Evolutionary conservation across 2,888 invertebrate species (phyloP).

Genomic region (Cabera pusaria): DNA sequence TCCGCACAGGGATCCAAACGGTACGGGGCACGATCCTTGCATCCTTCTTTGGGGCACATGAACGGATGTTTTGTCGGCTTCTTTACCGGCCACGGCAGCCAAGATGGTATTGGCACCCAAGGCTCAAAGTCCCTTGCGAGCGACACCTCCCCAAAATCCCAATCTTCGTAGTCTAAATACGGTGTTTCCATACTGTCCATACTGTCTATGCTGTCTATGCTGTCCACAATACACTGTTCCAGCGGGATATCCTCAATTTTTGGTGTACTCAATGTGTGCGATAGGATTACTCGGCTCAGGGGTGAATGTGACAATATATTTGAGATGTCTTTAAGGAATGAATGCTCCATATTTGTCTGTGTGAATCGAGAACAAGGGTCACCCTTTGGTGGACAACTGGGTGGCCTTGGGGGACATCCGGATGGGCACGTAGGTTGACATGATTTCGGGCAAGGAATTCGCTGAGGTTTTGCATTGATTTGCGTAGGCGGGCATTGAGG

Average conservation of each 20-base stretch:
- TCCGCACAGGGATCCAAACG: constrained; percentile 9
- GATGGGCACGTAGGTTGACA: constrained; percentile 21
- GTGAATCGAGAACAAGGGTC: constrained; percentile 35
- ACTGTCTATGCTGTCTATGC: no score
- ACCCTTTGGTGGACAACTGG: no score
- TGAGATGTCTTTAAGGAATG: no score
- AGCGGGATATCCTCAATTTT: no score
- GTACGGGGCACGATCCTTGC: constrained; percentile 43
- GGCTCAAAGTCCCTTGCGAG: constrained; percentile 54
- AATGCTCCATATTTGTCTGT: constrained; percentile 11
- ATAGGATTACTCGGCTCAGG: no score
- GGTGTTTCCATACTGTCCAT: no score
- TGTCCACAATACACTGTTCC: no score
- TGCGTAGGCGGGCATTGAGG: constrained; percentile 34
- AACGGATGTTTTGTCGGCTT: constrained; percentile 37
- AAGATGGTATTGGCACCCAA: constrained; percentile 67
- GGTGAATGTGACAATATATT: no score
- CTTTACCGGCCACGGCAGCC: constrained; percentile 43
- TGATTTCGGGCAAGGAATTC: constrained; percentile 34
- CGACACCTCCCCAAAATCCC: constrained; percentile 19
- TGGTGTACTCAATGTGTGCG: no score
- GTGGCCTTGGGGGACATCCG: no score
- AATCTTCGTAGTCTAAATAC: no score
- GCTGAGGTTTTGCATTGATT: constrained; percentile 25
- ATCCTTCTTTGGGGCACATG: constrained; percentile 55